phyloP scores from a whole-genome alignment of 2,797 vertebrate genomes.

The Ceryle rudis region DNA sequence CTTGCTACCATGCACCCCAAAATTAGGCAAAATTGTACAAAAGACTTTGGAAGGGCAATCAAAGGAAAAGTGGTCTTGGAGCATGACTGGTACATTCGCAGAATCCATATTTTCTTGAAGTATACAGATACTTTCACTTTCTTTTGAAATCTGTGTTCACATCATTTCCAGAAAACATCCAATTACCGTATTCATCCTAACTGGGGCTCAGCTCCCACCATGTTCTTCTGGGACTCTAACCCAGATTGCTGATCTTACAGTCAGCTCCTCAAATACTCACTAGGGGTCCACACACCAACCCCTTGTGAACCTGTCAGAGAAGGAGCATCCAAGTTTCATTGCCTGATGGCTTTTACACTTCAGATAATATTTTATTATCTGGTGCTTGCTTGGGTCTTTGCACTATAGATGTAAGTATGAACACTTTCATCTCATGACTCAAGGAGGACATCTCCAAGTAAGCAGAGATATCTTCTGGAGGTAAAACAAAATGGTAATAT shows the following conservation, averaged over 20 bases:
- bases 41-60: neutral
- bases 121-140: neutral
- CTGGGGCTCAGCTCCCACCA: neutral
- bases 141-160: fast-evolving
- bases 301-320: neutral
- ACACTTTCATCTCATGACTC: neutral
- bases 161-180: neutral
- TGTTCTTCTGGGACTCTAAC: neutral
- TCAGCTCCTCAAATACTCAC: neutral
- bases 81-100: neutral
- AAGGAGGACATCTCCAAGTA: neutral
- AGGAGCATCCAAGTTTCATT: neutral
- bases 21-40: neutral
- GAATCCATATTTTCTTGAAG: neutral
- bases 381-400: neutral
- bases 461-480: neutral
- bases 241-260: neutral
- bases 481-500: neutral
- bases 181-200: neutral
- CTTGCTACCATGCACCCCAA: neutral
- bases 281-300: neutral
- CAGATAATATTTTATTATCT: neutral
- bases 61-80: neutral
- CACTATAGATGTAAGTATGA: neutral
- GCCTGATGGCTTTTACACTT: neutral